Percentiles rank a stretch among this genome's conserved stretches.
These are phyloP conservation scores for Dolichoris vasculosae DNA, from an alignment of 1,140 invertebrate species.

Conservation along the genomic window DNA sequence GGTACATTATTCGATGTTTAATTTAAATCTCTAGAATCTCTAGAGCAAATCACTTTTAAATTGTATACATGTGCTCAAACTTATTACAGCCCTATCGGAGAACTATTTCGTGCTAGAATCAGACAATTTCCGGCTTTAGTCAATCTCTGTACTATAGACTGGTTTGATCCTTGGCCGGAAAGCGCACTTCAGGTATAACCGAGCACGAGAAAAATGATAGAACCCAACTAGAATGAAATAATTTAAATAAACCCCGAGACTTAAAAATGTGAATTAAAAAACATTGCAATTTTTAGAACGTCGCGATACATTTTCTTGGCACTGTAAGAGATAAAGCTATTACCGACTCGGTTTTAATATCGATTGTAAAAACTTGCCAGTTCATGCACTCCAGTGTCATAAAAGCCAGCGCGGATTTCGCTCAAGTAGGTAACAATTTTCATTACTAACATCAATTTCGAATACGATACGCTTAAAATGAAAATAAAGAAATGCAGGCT, in stretches of 20 bases:
- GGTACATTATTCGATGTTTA: slow-evolving; percentile 68
- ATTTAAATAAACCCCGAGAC: not conserved
- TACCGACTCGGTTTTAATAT: slow-evolving; percentile 70
- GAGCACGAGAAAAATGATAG: not conserved
- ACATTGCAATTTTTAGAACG: slow-evolving; percentile 69
- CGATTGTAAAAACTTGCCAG: slow-evolving; percentile 79
- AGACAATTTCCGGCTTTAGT: slow-evolving; percentile 84
- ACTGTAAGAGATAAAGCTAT: slow-evolving; percentile 76
- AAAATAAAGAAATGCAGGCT: too few relatives aligned
- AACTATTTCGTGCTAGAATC: slow-evolving; percentile 79
- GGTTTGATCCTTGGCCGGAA: slow-evolving; percentile 82
- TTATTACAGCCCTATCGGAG: slow-evolving; percentile 79
- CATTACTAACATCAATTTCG: not conserved
- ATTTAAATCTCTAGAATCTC: not conserved
- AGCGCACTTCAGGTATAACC: slow-evolving; percentile 77
- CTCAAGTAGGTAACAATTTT: slow-evolving; percentile 64
- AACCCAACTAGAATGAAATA: not conserved
- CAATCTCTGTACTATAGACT: slow-evolving; percentile 86
- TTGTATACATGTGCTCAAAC: not conserved
- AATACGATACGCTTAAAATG: too few relatives aligned
- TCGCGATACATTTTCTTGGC: slow-evolving; percentile 73
- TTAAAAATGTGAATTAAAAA: too few relatives aligned
- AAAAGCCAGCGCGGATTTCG: slow-evolving; percentile 75
- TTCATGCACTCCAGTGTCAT: slow-evolving; percentile 80
- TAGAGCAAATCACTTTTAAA: not conserved